Percentiles rank a stretch among this genome's conserved stretches.
Conservation (phyloP, 2,797 vertebrate species). For the Mus spretus region DNA sequence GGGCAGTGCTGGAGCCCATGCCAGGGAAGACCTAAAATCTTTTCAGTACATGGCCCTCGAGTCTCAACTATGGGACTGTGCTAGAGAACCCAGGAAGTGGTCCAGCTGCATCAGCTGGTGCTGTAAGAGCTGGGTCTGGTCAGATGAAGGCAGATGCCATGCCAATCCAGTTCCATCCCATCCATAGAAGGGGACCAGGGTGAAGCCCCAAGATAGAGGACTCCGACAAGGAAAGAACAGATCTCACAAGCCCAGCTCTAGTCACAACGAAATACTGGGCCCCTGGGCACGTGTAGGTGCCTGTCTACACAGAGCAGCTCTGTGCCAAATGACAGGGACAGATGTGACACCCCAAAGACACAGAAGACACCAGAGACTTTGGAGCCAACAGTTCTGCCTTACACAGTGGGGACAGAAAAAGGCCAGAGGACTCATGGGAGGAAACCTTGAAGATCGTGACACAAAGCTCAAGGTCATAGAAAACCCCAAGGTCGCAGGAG, state of each 20-base stretch:
- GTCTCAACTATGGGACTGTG: neutral
- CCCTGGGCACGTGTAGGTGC: neutral
- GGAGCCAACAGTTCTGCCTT: neutral
- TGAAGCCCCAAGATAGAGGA: neutral
- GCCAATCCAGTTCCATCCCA: neutral
- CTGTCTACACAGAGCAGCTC: neutral
- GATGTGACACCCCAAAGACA: neutral
- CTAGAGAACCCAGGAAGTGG: neutral
- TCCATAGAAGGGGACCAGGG: neutral
- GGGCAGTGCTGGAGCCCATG: too few species aligned
- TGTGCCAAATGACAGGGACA: neutral
- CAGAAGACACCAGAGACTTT: neutral
- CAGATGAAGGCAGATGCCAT: neutral
- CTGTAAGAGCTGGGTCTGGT: neutral
- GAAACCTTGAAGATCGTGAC: neutral
- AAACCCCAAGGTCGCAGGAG: neutral
- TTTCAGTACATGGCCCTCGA: neutral
- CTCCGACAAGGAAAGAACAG: neutral
- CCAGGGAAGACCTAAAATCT: neutral
- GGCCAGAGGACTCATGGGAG: neutral
- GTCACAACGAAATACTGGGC: neutral
- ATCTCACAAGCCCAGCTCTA: too few species aligned
- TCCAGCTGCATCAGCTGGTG: neutral
- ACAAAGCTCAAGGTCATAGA: neutral
- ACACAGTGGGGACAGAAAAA: neutral